Evolutionary conservation across 2,113 vertebrate genomes (phyloP).

Genomic region (Pithys albifrons): DNA sequence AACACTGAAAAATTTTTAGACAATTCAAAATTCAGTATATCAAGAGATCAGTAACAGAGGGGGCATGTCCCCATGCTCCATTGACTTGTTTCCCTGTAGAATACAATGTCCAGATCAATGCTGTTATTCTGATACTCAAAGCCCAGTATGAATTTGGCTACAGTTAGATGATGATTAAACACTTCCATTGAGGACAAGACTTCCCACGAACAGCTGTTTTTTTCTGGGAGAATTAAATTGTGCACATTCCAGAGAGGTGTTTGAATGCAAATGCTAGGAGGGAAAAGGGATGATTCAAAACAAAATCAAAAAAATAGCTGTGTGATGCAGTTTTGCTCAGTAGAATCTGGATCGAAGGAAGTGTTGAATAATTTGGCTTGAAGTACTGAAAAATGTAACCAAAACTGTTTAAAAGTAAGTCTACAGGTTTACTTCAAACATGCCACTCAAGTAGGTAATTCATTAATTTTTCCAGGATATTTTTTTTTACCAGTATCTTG

Average conservation of each 20-base stretch:
- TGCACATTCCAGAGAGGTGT: conserved; percentile 19
- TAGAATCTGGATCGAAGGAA: neutral
- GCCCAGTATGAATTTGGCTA: neutral
- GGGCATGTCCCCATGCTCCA: neutral
- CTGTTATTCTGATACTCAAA: neutral
- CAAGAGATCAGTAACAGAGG: neutral
- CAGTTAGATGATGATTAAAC: neutral
- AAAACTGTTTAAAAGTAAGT: conserved; percentile 16
- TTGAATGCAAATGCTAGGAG: neutral
- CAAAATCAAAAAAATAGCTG: neutral
- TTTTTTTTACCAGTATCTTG: neutral
- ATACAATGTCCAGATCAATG: neutral
- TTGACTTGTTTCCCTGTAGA: neutral
- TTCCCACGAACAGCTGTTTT: conserved; percentile 1
- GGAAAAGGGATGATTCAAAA: neutral
- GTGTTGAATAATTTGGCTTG: conserved; percentile 5
- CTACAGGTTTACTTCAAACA: conserved; percentile 13
- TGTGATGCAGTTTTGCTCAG: neutral
- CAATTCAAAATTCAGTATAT: neutral
- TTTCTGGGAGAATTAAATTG: neutral
- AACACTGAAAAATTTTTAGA: neutral
- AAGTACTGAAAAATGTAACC: neutral
- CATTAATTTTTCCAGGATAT: conserved; percentile 3
- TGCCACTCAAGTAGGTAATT: neutral
- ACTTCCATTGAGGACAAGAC: neutral